Evolutionary conservation across 2,113 vertebrate genomes (phyloP).

Genomic region (Oostethus manadensis): DNA sequence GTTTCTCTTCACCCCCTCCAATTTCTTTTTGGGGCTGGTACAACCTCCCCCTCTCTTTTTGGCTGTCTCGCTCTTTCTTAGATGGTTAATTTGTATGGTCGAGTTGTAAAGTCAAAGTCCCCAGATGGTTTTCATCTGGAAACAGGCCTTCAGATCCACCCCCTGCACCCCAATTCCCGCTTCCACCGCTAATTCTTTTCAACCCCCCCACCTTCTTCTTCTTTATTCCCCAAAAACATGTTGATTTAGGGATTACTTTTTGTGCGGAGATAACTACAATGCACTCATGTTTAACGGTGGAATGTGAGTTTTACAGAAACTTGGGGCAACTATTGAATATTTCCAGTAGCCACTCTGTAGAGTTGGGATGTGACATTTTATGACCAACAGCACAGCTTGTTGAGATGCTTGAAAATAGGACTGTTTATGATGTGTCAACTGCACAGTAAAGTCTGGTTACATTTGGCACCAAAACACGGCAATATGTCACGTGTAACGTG

Average conservation of each 20-base stretch:
- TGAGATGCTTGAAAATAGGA: too few species aligned
- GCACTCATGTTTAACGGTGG: too few species aligned
- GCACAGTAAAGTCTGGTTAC: too few species aligned
- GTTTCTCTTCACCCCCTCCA: conserved; percentile 28
- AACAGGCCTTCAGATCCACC: conserved; percentile 42
- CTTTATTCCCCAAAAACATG: neutral
- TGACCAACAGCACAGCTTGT: too few species aligned
- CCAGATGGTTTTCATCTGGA: conserved; percentile 79
- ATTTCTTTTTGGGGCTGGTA: neutral
- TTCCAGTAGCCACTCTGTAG: too few species aligned
- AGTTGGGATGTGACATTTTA: too few species aligned
- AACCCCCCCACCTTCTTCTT: neutral
- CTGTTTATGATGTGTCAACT: too few species aligned
- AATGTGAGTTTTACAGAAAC: too few species aligned
- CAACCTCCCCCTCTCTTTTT: conserved; percentile 12
- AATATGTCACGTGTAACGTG: too few species aligned
- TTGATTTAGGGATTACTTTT: neutral
- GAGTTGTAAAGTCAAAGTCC: conserved; percentile 68
- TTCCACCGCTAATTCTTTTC: conserved; percentile 11
- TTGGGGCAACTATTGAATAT: too few species aligned
- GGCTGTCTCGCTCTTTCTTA: conserved; percentile 36
- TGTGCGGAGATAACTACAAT: neutral
- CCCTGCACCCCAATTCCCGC: conserved; percentile 43
- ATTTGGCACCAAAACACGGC: too few species aligned
- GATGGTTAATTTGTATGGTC: conserved; percentile 71